phyloP scores from a whole-genome alignment of 2,888 invertebrate species.

The Andrena hattorfiana region DNA sequence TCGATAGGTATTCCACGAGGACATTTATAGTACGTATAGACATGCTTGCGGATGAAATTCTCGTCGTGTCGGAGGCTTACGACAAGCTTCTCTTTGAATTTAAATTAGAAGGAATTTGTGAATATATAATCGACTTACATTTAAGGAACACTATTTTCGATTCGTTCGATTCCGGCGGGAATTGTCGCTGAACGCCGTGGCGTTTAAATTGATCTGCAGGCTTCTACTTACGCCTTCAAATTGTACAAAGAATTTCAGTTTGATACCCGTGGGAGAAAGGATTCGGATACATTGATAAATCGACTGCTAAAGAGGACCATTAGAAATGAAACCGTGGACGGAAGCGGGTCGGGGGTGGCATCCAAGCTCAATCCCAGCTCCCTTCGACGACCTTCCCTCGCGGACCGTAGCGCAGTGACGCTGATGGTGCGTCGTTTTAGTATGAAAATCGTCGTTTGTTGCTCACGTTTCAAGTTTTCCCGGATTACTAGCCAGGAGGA shows the following conservation, averaged over 20 bases:
- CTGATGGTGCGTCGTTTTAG: neutral
- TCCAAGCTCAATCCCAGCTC: neutral
- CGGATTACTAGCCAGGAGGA: conserved; percentile 38
- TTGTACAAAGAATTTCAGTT: conserved; percentile 6
- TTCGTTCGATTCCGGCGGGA: neutral
- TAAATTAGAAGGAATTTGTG: conserved; percentile 4
- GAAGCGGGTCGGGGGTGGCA: neutral
- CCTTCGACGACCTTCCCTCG: neutral
- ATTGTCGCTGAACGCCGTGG: neutral
- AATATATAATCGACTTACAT: conserved; percentile 9
- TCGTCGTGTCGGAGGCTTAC: neutral
- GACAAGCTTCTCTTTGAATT: conserved; percentile 4
- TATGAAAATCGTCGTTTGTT: conserved; percentile 22
- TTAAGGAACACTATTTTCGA: neutral
- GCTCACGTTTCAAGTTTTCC: conserved; percentile 51
- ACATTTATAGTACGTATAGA: conserved; percentile 5
- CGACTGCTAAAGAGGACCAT: neutral
- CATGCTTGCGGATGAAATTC: conserved; percentile 6
- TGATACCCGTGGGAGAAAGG: neutral
- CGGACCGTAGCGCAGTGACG: conserved; percentile 31
- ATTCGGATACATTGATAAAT: neutral
- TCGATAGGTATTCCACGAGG: neutral
- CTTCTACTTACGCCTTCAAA: conserved; percentile 14
- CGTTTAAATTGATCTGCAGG: neutral
- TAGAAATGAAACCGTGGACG: neutral